These are phyloP conservation scores for Acleris emargana DNA, from an alignment of 2,888 invertebrate species.

Conservation along the genomic window DNA sequence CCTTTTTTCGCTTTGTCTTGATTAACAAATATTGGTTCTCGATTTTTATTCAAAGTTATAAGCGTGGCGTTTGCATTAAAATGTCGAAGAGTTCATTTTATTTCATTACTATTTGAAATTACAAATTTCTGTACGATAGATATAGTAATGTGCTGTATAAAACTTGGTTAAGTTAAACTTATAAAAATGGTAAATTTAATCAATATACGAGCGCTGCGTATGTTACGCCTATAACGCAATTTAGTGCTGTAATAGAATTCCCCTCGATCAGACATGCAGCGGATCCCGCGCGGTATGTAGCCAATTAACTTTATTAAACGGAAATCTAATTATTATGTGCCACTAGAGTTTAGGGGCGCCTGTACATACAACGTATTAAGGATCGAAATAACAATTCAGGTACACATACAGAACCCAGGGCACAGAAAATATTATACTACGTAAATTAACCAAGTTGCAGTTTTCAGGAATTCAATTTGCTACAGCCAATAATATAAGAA, in stretches of 20 bases:
- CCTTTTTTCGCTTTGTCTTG: slow-evolving; percentile 9
- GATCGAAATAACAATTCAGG: no score
- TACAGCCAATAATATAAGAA: no score
- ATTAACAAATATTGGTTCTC: slow-evolving; percentile 19
- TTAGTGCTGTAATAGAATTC: background rate
- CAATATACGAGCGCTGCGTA: background rate
- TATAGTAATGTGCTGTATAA: no score
- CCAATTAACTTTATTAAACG: slow-evolving; percentile 27
- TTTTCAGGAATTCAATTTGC: no score
- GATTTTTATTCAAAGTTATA: background rate
- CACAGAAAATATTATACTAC: no score
- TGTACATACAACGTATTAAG: background rate
- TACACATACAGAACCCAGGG: no score
- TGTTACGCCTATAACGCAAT: background rate
- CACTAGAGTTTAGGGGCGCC: background rate
- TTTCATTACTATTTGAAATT: no score
- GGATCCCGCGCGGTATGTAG: slow-evolving; percentile 19
- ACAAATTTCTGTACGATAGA: no score
- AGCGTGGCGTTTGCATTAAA: background rate
- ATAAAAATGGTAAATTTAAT: no score
- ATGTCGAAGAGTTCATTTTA: no score
- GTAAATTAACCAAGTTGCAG: no score
- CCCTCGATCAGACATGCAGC: slow-evolving; percentile 17
- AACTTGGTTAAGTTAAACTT: no score
- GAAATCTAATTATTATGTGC: slow-evolving; percentile 13